Evolutionary conservation across 2,113 vertebrate genomes (phyloP).

Genomic region (Xiphias gladius): DNA sequence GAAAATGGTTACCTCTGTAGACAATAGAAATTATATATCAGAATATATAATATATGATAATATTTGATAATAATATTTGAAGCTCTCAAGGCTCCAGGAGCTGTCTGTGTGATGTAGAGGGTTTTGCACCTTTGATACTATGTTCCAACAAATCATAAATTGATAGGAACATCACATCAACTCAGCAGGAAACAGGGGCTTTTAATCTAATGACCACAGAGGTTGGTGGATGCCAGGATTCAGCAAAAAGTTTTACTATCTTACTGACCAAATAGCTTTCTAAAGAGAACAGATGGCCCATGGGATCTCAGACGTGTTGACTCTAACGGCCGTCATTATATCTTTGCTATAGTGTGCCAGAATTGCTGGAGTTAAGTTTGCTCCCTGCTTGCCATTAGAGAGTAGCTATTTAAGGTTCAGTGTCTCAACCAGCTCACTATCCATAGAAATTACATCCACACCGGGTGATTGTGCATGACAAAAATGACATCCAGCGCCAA

Average conservation of each 20-base stretch:
- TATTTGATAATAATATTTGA: not conserved
- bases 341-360: not conserved
- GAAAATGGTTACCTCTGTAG: not conserved
- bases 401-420: not conserved
- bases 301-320: not conserved
- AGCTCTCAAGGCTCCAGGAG: constrained; percentile 1
- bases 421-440: not conserved
- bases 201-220: constrained; percentile 41
- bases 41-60: too few species aligned
- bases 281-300: constrained; percentile 7
- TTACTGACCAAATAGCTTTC: constrained; percentile 4
- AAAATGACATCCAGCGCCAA: not conserved
- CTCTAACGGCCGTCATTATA: not conserved
- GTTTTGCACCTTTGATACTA: constrained; percentile 17
- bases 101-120: not conserved
- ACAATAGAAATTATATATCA: too few species aligned
- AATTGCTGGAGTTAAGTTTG: constrained; percentile 2
- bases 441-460: not conserved
- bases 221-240: not conserved
- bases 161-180: constrained; percentile 16
- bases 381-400: constrained; percentile 10
- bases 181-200: constrained; percentile 24
- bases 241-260: not conserved
- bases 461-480: not conserved
- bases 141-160: constrained; percentile 11